Percentiles rank a stretch among this genome's conserved stretches.
Conservation (phyloP, 1,140 invertebrate genomes). For the Propsilocerus akamusi region DNA sequence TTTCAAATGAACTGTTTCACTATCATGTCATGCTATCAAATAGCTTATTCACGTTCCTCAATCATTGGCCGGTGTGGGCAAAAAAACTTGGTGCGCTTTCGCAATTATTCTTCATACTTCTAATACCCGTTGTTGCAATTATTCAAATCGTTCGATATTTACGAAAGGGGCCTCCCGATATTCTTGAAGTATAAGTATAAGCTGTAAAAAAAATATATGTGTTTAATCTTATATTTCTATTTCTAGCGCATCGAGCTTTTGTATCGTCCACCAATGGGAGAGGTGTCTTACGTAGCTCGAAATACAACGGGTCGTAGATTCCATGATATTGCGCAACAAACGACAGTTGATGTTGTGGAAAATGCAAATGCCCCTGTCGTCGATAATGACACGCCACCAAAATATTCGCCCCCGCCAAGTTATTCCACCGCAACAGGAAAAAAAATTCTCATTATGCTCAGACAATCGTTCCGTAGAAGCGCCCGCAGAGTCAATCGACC, state of each 20-base stretch:
- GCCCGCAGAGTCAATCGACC: constrained; percentile 32
- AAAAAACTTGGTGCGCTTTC: constrained; percentile 57
- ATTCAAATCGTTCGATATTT: constrained; percentile 70
- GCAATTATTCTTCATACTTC: constrained; percentile 55
- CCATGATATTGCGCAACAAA: constrained; percentile 8
- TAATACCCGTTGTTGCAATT: constrained; percentile 56
- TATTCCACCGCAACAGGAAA: constrained; percentile 80
- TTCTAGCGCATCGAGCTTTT: constrained; percentile 37
- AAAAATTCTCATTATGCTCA: constrained; percentile 54
- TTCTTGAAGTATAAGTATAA: constrained; percentile 53
- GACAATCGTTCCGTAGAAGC: constrained; percentile 62
- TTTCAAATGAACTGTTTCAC: constrained; percentile 22
- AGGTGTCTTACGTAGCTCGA: too few species aligned
- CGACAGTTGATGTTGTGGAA: not conserved
- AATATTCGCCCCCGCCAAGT: constrained; percentile 81
- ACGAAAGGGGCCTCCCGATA: constrained; percentile 60
- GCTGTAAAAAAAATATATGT: not conserved
- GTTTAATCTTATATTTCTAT: constrained; percentile 6
- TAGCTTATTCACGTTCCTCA: constrained; percentile 15
- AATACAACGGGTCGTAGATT: constrained; percentile 31
- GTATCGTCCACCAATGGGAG: constrained; percentile 25
- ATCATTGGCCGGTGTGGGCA: constrained; percentile 57
- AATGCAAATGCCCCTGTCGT: constrained; percentile 14
- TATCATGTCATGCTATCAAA: constrained; percentile 12
- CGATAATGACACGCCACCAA: constrained; percentile 68